Conservation (phyloP, 2,888 invertebrate genomes). For the Chydorus sphaericus region DNA sequence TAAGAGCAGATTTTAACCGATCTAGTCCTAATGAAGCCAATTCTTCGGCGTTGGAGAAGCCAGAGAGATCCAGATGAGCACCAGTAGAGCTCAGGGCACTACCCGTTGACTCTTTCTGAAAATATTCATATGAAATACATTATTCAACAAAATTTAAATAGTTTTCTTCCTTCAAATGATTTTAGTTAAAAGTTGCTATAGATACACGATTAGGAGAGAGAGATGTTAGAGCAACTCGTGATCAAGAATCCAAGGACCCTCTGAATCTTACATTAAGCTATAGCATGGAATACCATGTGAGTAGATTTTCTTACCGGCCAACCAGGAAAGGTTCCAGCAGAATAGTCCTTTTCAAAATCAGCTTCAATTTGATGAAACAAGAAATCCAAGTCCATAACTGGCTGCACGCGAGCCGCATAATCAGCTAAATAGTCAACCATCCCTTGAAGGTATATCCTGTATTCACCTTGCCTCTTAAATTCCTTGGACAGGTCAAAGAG, state of each 20-base stretch:
- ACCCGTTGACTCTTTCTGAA: constrained; percentile 69
- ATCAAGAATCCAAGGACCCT: no score
- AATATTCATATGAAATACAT: constrained; percentile 14
- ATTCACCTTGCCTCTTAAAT: constrained; percentile 36
- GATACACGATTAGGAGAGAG: no score
- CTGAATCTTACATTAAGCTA: no score
- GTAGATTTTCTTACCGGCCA: constrained; percentile 56
- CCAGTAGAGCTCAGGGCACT: constrained; percentile 80
- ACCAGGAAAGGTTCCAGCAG: constrained; percentile 75
- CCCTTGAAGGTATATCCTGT: constrained; percentile 61
- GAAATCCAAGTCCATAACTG: constrained; percentile 62
- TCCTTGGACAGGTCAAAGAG: constrained; percentile 82
- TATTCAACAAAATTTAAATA: no score
- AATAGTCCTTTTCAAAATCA: constrained; percentile 77
- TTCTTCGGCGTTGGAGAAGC: constrained; percentile 94
- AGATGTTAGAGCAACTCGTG: no score
- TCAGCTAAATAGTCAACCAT: constrained; percentile 72
- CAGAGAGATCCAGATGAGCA: constrained; percentile 93
- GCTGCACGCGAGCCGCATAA: constrained; percentile 69
- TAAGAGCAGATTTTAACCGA: constrained; percentile 87
- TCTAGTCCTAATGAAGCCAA: constrained; percentile 91
- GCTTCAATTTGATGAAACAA: constrained; percentile 62
- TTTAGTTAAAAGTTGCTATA: no score
- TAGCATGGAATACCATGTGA: no score
- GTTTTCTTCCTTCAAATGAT: no score